These are phyloP conservation scores for Thereva unica DNA, from an alignment of 2,888 invertebrate genomes.

Conservation along the genomic window DNA sequence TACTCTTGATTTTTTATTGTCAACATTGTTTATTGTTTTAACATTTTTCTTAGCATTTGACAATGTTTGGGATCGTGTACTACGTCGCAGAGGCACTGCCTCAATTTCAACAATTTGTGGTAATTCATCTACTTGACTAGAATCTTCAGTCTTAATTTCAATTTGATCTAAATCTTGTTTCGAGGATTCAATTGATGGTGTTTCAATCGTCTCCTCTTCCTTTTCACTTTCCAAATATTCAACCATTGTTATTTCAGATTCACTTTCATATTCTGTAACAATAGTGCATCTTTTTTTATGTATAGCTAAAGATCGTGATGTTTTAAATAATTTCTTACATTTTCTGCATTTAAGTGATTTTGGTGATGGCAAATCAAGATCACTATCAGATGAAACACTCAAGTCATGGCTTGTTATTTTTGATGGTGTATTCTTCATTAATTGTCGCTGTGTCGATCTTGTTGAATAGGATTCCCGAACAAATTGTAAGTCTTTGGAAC, in stretches of 20 bases:
- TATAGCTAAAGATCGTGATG: slow-evolving; percentile 10
- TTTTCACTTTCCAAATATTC: slow-evolving; percentile 23
- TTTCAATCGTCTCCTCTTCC: slow-evolving; percentile 4
- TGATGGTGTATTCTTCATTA: background rate
- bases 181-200: background rate
- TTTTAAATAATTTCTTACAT: slow-evolving; percentile 24
- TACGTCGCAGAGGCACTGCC: slow-evolving; percentile 10
- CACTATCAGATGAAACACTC: slow-evolving; percentile 9
- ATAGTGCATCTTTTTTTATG: slow-evolving; percentile 15
- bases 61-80: slow-evolving; percentile 7
- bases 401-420: background rate
- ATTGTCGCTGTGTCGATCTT: background rate
- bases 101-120: slow-evolving; percentile 1
- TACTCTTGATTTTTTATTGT: background rate
- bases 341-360: slow-evolving; percentile 14
- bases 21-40: background rate
- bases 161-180: background rate
- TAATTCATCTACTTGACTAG: background rate
- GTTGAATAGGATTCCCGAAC: slow-evolving; percentile 17
- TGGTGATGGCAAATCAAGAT: background rate
- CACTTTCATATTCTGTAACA: slow-evolving; percentile 4
- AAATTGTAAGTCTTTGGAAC: background rate
- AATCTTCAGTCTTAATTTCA: background rate
- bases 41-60: slow-evolving; percentile 6
- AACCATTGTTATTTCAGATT: slow-evolving; percentile 12